Percentiles rank a stretch among this genome's conserved stretches.
These are phyloP conservation scores for Nasonia oneida DNA, from an alignment of 2,888 invertebrate genomes.

Conservation along the genomic window DNA sequence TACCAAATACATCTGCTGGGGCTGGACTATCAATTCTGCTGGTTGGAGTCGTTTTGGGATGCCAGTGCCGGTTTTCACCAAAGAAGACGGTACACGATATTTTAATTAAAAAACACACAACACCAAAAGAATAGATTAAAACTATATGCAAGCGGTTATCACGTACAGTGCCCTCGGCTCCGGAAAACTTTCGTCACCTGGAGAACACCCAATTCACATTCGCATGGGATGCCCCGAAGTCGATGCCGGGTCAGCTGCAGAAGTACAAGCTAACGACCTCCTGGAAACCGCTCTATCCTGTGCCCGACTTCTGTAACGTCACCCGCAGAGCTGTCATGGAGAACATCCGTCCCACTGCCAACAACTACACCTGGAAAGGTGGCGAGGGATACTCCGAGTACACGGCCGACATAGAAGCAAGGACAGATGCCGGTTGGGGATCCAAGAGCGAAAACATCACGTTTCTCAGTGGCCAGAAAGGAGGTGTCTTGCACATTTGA, in stretches of 20 bases:
- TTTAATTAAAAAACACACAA: not conserved
- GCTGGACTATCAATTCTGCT: slow-evolving; percentile 64
- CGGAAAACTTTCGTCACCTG: not conserved
- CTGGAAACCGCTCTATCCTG: slow-evolving; percentile 64
- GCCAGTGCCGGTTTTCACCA: not conserved
- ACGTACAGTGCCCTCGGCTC: slow-evolving; percentile 24
- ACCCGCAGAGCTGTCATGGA: slow-evolving; percentile 33
- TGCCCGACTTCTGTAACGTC: slow-evolving; percentile 68
- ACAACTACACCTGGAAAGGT: slow-evolving; percentile 59
- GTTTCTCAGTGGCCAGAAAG: slow-evolving; percentile 57
- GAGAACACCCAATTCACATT: slow-evolving; percentile 11
- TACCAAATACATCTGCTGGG: slow-evolving; percentile 70
- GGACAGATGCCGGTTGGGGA: slow-evolving; percentile 71
- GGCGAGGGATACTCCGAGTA: slow-evolving; percentile 68
- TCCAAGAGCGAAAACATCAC: not conserved
- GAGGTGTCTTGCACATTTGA: slow-evolving; percentile 56
- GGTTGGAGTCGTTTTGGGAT: slow-evolving; percentile 66
- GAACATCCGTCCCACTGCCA: slow-evolving; percentile 41
- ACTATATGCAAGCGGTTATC: not conserved
- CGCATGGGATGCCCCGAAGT: slow-evolving; percentile 62
- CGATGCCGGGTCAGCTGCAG: slow-evolving; percentile 69
- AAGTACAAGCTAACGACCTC: slow-evolving; percentile 66
- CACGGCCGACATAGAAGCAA: slow-evolving; percentile 68
- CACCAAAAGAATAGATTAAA: not conserved
- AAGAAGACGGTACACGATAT: slow-evolving; percentile 20